These are phyloP conservation scores for Brachirus orientalis DNA, from an alignment of 2,113 vertebrate genomes.

Conservation along the genomic window DNA sequence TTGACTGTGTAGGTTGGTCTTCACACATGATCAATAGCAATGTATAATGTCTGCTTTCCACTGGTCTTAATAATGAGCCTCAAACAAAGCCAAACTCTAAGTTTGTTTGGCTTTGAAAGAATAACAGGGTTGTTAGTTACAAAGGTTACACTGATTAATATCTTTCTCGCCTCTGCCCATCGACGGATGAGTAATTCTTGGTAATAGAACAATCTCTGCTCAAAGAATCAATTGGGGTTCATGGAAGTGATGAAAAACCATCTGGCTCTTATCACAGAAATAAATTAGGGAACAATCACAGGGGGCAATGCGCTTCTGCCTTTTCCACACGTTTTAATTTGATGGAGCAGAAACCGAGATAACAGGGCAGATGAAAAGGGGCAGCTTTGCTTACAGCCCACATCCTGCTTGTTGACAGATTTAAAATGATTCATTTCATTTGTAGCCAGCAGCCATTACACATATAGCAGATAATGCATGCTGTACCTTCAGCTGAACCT, in stretches of 20 bases:
- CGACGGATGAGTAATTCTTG: conserved; percentile 70
- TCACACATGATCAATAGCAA: conserved; percentile 76
- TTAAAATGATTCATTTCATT: conserved; percentile 62
- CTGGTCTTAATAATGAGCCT: conserved; percentile 67
- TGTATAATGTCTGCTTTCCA: conserved; percentile 61
- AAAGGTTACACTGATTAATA: conserved; percentile 80
- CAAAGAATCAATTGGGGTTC: conserved; percentile 68
- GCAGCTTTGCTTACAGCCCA: conserved; percentile 28
- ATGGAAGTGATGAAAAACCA: conserved; percentile 61
- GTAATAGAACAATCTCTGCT: conserved; percentile 69
- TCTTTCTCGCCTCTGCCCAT: conserved; percentile 49
- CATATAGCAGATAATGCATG: no score
- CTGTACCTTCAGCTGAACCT: conserved; percentile 32
- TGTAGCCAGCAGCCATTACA: conserved; percentile 51
- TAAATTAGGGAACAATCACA: conserved; percentile 38
- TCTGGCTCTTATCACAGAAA: conserved; percentile 40
- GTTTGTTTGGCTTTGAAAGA: conserved; percentile 72
- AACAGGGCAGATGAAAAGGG: conserved; percentile 6
- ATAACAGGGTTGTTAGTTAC: conserved; percentile 79
- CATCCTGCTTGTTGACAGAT: conserved; percentile 54
- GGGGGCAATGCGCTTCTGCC: conserved; percentile 23
- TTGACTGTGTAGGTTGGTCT: conserved; percentile 58
- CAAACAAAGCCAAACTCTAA: conserved; percentile 62
- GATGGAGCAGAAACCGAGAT: conserved; percentile 15
- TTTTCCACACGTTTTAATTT: conserved; percentile 8